Percentiles rank a stretch among this genome's conserved stretches.
Evolutionary conservation across 2,888 invertebrate species (phyloP).

Genomic region (Megastigmus dorsalis): DNA sequence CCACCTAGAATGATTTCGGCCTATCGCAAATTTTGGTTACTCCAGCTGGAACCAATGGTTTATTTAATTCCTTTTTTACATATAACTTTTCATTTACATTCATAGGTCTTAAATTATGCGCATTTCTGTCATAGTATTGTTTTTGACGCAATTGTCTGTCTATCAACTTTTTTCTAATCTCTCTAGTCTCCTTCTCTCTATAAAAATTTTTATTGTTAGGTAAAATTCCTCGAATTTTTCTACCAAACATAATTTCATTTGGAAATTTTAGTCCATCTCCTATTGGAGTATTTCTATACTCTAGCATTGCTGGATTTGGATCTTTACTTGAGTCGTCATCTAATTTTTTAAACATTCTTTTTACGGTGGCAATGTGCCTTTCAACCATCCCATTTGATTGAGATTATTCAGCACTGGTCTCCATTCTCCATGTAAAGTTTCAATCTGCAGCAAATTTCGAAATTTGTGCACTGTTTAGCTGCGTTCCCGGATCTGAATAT

Average conservation of each 20-base stretch:
- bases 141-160: slow-evolving; percentile 45
- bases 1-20: slow-evolving; percentile 33
- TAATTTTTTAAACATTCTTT: slow-evolving; percentile 55
- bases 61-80: slow-evolving; percentile 30
- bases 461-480: not conserved
- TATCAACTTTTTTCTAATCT: slow-evolving; percentile 36
- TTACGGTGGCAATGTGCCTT: slow-evolving; percentile 55
- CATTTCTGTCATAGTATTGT: no score
- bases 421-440: slow-evolving; percentile 35
- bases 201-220: slow-evolving; percentile 6
- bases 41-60: slow-evolving; percentile 41
- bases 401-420: slow-evolving; percentile 34
- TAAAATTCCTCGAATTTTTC: slow-evolving; percentile 40
- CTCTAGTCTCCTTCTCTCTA: slow-evolving; percentile 12
- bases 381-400: slow-evolving; percentile 49
- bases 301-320: slow-evolving; percentile 44
- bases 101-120: slow-evolving; percentile 5
- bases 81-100: slow-evolving; percentile 40
- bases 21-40: slow-evolving; percentile 31
- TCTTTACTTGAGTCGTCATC: slow-evolving; percentile 42
- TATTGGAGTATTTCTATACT: slow-evolving; percentile 55
- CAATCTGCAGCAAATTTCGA: slow-evolving; percentile 1
- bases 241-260: slow-evolving; percentile 39
- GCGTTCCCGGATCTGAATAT: not conserved
- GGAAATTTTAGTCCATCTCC: slow-evolving; percentile 45